Evolutionary conservation across 2,888 invertebrate genomes (phyloP), one percentile per base, ranked within the genome.

Genomic region (Synanthedon andrenaeformis): DNA sequence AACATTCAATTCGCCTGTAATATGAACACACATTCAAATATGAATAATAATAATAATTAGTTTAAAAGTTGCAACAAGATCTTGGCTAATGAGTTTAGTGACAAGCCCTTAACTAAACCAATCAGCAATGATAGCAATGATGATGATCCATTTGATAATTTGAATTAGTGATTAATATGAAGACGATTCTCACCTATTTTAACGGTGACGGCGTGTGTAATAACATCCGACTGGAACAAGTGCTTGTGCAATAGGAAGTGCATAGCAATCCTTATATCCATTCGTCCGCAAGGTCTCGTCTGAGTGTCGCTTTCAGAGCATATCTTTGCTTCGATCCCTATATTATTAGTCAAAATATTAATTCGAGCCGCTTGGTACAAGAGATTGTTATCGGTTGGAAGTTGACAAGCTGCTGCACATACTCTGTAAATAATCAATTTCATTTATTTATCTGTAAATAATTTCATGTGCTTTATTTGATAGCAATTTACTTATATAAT

Each of bases 1-100:
- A 2, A 92, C 61, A 12, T 89, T 90, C 6, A 90, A 64, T 64
- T 89, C 90, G 52, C 89, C 92, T 89, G 66, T 10, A 35, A 35
- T 10, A 35, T 35, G 10, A 35, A 8, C 35, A 35, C 35, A 35
- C 35, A 3, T 10, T 35, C 35, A 35, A n/a, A n/a, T n/a, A n/a
- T n/a, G n/a, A n/a, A n/a, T 35, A 5, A 10, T 35, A 10, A 17
- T 17, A 17, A 17, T 17, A 17, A 17, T 17, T 17, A 17, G 17
- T 17, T 17, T n/a, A n/a, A 17, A 17, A 17, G 17, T 17, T 17
- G 17, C 17, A 17, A 17, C 19, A 17, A 17, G 17, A 17, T 2
- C 2, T 1, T 17, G 17, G 17, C 17, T 17, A 17, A 17, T 2
- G 17, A 17, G 17, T n/a, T n/a, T n/a, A 17, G 17, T 17, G 2